These are phyloP conservation scores for Petroica traversi DNA, from an alignment of 2,113 vertebrate genomes.

Conservation along the genomic window DNA sequence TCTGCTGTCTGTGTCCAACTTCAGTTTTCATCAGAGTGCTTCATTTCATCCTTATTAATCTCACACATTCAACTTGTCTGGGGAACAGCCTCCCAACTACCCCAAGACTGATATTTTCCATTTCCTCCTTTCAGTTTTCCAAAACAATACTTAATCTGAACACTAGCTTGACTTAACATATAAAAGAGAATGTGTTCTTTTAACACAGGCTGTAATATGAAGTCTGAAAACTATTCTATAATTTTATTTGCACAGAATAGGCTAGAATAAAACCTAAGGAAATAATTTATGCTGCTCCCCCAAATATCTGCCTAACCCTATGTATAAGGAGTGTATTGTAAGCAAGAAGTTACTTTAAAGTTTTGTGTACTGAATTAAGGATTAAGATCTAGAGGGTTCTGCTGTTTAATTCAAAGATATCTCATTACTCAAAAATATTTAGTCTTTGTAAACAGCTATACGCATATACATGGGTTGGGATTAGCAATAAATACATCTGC, in stretches of 20 bases:
- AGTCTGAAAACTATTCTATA: background rate
- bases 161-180: background rate
- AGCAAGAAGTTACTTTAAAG: background rate
- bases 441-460: background rate
- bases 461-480: rapidly evolving
- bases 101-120: background rate
- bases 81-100: background rate
- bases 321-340: background rate
- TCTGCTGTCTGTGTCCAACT: background rate
- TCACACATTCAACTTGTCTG: background rate
- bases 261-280: background rate
- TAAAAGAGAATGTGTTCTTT: background rate
- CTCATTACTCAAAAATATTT: background rate
- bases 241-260: background rate
- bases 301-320: background rate
- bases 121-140: background rate
- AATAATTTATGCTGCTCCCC: background rate
- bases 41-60: background rate
- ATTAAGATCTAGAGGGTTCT: background rate
- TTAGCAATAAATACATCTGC: background rate
- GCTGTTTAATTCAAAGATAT: background rate
- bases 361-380: background rate
- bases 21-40: background rate
- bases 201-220: background rate
- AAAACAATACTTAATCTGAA: background rate